A percentile compares a stretch with the other conserved stretches of the same genome.
phyloP scores from a whole-genome alignment of 2,113 vertebrate species.

The Falco punctatus region DNA sequence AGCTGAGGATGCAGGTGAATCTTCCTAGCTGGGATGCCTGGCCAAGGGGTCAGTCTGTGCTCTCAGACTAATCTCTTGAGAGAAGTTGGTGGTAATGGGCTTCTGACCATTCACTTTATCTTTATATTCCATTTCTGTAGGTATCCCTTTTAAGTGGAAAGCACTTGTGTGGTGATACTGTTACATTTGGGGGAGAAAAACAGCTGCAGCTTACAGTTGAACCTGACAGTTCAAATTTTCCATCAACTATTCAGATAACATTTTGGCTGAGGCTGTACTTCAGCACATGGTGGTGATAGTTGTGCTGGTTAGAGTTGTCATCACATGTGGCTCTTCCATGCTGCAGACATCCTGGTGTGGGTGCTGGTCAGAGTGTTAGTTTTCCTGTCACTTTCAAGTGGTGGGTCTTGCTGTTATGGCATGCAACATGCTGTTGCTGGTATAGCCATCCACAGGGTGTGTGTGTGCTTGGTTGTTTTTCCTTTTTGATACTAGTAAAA shows the following conservation, averaged over 20 bases:
- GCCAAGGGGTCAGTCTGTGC: neutral
- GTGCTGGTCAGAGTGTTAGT: neutral
- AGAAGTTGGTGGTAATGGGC: neutral
- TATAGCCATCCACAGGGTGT: neutral
- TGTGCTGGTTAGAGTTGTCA: neutral
- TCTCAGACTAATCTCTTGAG: neutral
- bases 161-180: neutral
- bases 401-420: neutral
- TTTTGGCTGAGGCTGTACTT: neutral
- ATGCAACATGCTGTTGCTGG: neutral
- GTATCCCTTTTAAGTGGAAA: neutral
- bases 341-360: fast-evolving
- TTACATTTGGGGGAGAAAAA: neutral
- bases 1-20: neutral
- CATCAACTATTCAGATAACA: neutral
- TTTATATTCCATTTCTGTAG: neutral
- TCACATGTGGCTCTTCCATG: neutral
- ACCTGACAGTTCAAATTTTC: neutral
- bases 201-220: neutral
- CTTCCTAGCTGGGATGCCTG: neutral
- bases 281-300: neutral
- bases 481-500: neutral
- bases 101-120: neutral
- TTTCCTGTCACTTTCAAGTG: neutral
- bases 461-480: neutral